Evolutionary conservation across 2,888 invertebrate species (phyloP), one percentile per base, ranked within the genome.

Genomic region (Cepaea hortensis): DNA sequence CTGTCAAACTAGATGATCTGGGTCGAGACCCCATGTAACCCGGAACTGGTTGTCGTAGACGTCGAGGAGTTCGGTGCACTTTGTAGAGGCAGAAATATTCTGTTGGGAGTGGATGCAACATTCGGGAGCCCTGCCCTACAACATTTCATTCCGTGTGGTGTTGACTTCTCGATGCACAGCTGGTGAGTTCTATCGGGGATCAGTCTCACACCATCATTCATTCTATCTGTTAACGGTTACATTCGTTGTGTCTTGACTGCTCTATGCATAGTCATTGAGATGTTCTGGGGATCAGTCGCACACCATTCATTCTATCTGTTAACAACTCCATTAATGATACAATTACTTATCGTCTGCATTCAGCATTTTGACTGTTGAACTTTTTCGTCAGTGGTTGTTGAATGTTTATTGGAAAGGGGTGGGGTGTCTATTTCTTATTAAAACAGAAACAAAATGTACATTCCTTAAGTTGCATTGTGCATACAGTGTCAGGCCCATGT

Each of bases 11-110:
- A 94, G 92, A 50, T 94, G 85, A 87, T 95, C 61, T 94, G 92
- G 87, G 93, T 93, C 13, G 95, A 95, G 89, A 93, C 93, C 0
- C 94, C 94, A 0, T 93, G 93, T 88, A 94, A 95, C 88, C 94
- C 94, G 20, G 91, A 91, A 76, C 91, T 94, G 91, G 90, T 92
- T 7, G 90, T 95, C 35, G 89, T 94, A 50, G 94, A 95, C 88
- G 87, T 95, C 9, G 91, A 93, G 62, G 92, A 89, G 35, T 92
- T 94, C n/a, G 93, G 91, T 7, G 89, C 91, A 84, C 90, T 94
- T 15, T 92, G 92, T 13, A 79, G 87, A 84, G 87, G 89, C 9
- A 88, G 87, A 23, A 85, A 88, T n/a, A 87, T 93, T 5, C 84
- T 92, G 20, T 92, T 93, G 0, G 91, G 93, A 83, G 93, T 95